Evolutionary conservation across 92 coral and sea anemone genomes (phyloP).

Genomic region (Porites cylindrica): DNA sequence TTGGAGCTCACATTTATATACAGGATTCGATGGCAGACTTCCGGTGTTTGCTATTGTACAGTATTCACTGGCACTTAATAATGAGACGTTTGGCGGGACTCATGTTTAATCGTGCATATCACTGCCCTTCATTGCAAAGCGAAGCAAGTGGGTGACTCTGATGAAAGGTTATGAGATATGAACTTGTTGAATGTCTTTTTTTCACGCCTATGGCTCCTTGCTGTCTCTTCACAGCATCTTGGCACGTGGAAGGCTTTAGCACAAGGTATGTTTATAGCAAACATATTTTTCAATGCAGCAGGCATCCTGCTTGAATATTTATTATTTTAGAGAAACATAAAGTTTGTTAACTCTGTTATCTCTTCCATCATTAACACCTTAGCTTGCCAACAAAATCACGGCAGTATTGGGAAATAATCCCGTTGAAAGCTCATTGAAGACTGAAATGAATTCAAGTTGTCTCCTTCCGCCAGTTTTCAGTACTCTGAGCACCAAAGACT

Average conservation of each 20-base stretch:
- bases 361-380: too few relatives aligned
- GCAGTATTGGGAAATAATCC: neutral
- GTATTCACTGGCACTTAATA: conserved; percentile 1
- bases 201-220: conserved; percentile 4
- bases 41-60: conserved; percentile 34
- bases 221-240: conserved; percentile 2
- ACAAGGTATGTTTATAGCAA: conserved; percentile 2
- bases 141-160: neutral
- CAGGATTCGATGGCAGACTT: neutral
- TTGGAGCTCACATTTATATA: neutral
- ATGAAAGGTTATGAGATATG: conserved; percentile 1
- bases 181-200: neutral
- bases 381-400: too few relatives aligned
- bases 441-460: neutral
- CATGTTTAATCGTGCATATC: conserved; percentile 37
- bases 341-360: neutral
- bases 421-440: neutral
- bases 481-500: neutral
- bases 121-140: neutral
- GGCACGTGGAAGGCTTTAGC: conserved; percentile 5
- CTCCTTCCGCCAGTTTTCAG: conserved; percentile 3
- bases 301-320: too few relatives aligned
- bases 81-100: conserved; percentile 43
- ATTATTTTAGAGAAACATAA: too few relatives aligned
- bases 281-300: too few relatives aligned